These are phyloP conservation scores for Salvelinus sp. DNA, from an alignment of 2,113 vertebrate genomes.

Conservation along the genomic window DNA sequence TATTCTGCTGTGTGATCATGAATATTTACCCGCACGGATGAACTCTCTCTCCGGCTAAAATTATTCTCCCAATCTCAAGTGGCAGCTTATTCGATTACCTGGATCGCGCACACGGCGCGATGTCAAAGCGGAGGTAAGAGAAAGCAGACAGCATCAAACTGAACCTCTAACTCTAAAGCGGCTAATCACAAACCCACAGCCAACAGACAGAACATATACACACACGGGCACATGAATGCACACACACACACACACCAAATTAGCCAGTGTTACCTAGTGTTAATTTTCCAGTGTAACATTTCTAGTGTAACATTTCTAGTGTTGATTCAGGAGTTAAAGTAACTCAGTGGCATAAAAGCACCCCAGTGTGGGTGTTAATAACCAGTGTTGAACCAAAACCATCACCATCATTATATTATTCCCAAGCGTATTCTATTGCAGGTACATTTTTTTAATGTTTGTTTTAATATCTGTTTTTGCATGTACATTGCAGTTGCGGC, in stretches of 20 bases:
- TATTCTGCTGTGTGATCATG: constrained; percentile 30
- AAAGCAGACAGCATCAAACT: constrained; percentile 21
- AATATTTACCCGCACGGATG: constrained; percentile 54
- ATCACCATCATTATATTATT: no score
- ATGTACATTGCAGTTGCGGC: no score
- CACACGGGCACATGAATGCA: background rate
- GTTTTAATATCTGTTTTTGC: no score
- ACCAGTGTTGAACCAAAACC: no score
- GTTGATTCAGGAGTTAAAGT: no score
- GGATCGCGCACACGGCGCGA: constrained; percentile 12
- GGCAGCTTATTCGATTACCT: constrained; percentile 60
- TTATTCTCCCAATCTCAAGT: constrained; percentile 40
- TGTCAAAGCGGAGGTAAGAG: constrained; percentile 1
- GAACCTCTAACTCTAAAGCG: constrained; percentile 21
- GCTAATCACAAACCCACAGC: constrained; percentile 30
- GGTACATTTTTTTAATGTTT: no score
- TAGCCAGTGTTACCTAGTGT: no score
- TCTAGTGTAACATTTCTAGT: no score
- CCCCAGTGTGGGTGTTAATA: no score
- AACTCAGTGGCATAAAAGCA: no score
- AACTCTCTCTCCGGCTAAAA: constrained; percentile 40
- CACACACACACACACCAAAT: background rate
- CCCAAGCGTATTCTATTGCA: no score
- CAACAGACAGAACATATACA: background rate
- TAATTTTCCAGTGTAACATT: no score